Evolutionary conservation across 2,888 invertebrate genomes (phyloP).

Genomic region (Hermaeophaga mercurialis): DNA sequence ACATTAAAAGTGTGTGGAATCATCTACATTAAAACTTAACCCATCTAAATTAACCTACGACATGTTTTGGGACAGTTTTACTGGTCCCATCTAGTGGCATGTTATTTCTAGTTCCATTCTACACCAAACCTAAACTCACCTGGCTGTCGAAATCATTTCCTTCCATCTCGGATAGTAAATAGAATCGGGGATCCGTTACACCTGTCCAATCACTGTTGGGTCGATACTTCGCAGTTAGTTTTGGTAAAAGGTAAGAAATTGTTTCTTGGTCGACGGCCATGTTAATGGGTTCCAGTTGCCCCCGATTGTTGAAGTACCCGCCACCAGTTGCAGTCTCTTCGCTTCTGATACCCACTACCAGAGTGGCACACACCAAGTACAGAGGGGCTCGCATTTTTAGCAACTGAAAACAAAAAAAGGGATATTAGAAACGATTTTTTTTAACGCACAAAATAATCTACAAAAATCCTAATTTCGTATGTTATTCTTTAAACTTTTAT

Average conservation of each 20-base stretch:
- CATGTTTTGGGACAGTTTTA: too few relatives aligned
- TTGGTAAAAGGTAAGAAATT: conserved; percentile 58
- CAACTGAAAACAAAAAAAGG: too few relatives aligned
- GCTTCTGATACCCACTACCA: conserved; percentile 50
- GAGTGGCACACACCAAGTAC: conserved; percentile 53
- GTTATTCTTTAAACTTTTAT: too few relatives aligned
- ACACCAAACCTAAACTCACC: conserved; percentile 8
- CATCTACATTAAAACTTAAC: too few relatives aligned
- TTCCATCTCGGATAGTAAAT: conserved; percentile 55
- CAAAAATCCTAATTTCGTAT: too few relatives aligned
- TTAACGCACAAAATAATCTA: too few relatives aligned
- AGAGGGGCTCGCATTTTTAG: conserved; percentile 51
- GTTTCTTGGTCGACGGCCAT: conserved; percentile 54
- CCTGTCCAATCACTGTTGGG: conserved; percentile 52
- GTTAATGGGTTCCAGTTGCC: conserved; percentile 50
- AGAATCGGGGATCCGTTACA: conserved; percentile 56
- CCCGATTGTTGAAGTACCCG: conserved; percentile 32
- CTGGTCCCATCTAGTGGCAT: too few relatives aligned
- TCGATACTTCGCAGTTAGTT: conserved; percentile 62
- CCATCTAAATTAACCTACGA: too few relatives aligned
- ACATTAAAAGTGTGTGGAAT: too few relatives aligned
- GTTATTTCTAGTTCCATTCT: too few relatives aligned
- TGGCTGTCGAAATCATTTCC: conserved; percentile 21
- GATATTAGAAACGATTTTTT: too few relatives aligned
- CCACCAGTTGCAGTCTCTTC: conserved; percentile 39